Evolutionary conservation across 2,888 invertebrate species (phyloP), one percentile per base, ranked within the genome.

Genomic region (Noctua janthina): DNA sequence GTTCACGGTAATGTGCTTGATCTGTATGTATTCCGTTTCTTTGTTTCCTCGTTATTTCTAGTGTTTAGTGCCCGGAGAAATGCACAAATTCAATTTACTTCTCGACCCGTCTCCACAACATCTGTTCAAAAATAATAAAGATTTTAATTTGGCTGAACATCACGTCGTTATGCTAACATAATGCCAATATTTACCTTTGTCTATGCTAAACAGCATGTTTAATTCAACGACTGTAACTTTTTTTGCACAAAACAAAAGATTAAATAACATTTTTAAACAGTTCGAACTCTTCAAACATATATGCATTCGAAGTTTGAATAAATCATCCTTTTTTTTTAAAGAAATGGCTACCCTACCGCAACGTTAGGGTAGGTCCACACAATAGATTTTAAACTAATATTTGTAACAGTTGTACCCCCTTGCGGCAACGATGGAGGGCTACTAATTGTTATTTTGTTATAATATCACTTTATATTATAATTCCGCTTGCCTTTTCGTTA

Each of bases 371-470:
- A 90, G 92, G 85, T 90, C 82, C 68, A 83, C 81, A 91, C 89
- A 90, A 89, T 84, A 89, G 90, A 69, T 73, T 82, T 87, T 81
- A 80, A 87, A 87, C 88, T 87, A 91, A 91, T 88, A 88, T 91
- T 90, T 86, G 81, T 76, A 69, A 85, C 78, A 78, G 72, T 89
- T 78, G 56, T 49, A 73, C 76, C 88, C 88, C 82, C 82, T 86
- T 88, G 88, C 15, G 86, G 88, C 74, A 29, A 35, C 23, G 72
- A 78, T 85, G 88, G 82, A 90, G 93, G 93, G 93, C 82, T 73
- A 76, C 90, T 94, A 93, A 94, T 95, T 93, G 94, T 93, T 92
- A 90, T 91, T 90, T 91, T 91, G 90, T 92, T 90, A 89, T 69
- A 77, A 69, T 87, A 91, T 89, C 81, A 84, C 84, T 91, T 88